A percentile compares a stretch with the other conserved stretches of the same genome.
Conservation (phyloP, 2,797 vertebrate genomes). For the Babyrousa celebensis region DNA sequence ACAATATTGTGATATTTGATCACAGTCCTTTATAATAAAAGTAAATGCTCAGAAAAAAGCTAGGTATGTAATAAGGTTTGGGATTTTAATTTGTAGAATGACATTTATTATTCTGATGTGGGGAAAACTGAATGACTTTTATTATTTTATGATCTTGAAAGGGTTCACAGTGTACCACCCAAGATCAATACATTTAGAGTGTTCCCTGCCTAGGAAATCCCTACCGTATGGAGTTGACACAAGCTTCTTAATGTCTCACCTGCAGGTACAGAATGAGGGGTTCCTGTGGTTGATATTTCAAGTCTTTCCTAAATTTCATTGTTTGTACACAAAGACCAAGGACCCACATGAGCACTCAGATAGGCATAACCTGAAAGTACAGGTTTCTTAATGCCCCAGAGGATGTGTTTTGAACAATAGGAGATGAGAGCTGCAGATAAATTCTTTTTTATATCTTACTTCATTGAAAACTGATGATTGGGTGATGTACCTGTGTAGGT, state of each 20-base stretch:
- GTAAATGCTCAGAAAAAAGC: not conserved
- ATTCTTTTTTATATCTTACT: not conserved
- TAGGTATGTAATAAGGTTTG: not conserved
- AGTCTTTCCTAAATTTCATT: not conserved
- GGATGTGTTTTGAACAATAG: not conserved
- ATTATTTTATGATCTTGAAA: not conserved
- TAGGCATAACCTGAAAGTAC: not conserved
- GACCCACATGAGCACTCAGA: accelerated
- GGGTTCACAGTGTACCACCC: not conserved
- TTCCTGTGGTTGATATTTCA: not conserved
- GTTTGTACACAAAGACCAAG: not conserved
- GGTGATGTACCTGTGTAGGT: not conserved
- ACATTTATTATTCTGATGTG: not conserved
- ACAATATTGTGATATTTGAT: not conserved
- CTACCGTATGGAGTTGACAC: no score
- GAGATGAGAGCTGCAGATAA: not conserved
- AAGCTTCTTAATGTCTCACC: not conserved
- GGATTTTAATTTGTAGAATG: not conserved
- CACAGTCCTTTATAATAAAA: not conserved
- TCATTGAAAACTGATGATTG: not conserved
- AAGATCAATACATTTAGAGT: not conserved
- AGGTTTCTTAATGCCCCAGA: no score
- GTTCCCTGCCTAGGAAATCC: not conserved
- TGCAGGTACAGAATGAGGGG: not conserved
- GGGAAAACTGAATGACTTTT: not conserved